Conservation (phyloP, 1,140 invertebrate species). For the Charaxes varanes region DNA sequence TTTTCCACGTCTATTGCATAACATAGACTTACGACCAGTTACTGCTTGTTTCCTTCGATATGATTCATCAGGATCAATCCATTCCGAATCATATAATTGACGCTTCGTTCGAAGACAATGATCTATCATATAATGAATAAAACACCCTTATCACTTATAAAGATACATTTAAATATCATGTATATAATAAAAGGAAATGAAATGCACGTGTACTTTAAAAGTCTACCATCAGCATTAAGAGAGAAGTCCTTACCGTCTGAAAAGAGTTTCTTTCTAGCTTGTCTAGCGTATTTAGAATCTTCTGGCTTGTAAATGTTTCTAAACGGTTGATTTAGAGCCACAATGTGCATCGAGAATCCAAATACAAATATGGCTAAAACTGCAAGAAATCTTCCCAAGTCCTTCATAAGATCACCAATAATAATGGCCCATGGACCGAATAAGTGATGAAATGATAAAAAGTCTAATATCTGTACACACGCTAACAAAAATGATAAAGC, state of each 20-base stretch:
- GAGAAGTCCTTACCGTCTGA: constrained; percentile 81
- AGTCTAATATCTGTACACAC: constrained; percentile 98
- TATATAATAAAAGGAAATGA: not conserved
- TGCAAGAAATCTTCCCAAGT: constrained; percentile 95
- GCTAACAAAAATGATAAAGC: constrained; percentile 94
- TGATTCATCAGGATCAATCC: constrained; percentile 60
- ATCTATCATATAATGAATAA: constrained; percentile 47
- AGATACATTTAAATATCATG: too few species aligned
- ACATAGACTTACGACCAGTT: constrained; percentile 70
- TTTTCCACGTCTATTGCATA: constrained; percentile 28
- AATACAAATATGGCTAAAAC: constrained; percentile 98
- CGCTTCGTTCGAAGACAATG: constrained; percentile 56
- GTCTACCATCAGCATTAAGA: constrained; percentile 1
- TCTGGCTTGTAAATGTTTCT: constrained; percentile 77
- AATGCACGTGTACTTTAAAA: not conserved
- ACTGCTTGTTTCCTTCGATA: constrained; percentile 72
- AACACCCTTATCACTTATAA: not conserved
- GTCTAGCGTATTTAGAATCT: constrained; percentile 69
- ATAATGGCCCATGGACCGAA: constrained; percentile 99
- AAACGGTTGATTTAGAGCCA: constrained; percentile 95
- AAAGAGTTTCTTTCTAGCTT: constrained; percentile 76
- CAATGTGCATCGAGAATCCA: constrained; percentile 98
- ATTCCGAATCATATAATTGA: constrained; percentile 58
- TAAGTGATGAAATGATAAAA: constrained; percentile 97
- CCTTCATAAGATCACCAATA: constrained; percentile 91